Percentiles rank a stretch among this genome's conserved stretches.
These are phyloP conservation scores for Malurus splendens DNA, from an alignment of 2,797 vertebrate species.

Conservation along the genomic window DNA sequence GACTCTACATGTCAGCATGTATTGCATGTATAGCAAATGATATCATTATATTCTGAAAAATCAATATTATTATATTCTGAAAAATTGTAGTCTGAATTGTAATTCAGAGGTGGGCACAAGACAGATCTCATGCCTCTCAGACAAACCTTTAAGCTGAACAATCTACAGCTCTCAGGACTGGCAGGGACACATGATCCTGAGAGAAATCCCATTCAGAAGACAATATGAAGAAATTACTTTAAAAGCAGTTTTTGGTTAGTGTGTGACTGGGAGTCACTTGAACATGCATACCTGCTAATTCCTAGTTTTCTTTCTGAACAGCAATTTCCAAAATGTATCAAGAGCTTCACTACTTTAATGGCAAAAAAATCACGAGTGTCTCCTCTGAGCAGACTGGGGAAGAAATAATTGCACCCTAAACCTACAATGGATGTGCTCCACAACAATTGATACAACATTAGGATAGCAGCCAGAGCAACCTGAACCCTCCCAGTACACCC, in stretches of 20 bases:
- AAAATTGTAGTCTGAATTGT: not conserved
- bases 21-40: not conserved
- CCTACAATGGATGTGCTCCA: not conserved
- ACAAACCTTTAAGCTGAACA: not conserved
- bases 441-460: accelerated
- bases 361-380: not conserved
- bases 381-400: not conserved
- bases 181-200: not conserved
- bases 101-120: not conserved
- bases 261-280: not conserved
- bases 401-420: not conserved
- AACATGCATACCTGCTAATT: not conserved
- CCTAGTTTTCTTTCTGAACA: not conserved
- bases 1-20: not conserved
- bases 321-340: not conserved
- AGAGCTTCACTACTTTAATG: not conserved
- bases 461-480: not conserved
- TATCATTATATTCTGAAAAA: not conserved
- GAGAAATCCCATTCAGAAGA: not conserved
- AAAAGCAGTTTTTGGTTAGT: not conserved
- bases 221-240: not conserved
- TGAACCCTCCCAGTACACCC: not conserved
- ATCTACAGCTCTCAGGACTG: not conserved
- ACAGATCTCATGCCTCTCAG: not conserved
- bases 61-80: not conserved